Evolutionary conservation across 2,888 invertebrate genomes (phyloP).

Genomic region (Erpobdella octoculata): DNA sequence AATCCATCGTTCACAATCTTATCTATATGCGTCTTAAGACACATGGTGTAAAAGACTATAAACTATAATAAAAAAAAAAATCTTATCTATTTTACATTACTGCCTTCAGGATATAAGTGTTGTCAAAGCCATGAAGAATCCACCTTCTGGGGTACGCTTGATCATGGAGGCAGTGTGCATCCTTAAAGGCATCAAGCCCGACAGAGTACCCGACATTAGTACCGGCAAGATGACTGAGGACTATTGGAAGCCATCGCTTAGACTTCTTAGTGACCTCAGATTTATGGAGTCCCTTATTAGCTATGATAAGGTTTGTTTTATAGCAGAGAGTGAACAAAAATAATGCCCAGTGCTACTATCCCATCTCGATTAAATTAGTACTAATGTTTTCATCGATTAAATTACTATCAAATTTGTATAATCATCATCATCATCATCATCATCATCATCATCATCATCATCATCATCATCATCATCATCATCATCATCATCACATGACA

Average conservation of each 20-base stretch:
- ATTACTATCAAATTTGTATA: too few relatives aligned
- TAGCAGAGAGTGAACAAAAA: too few relatives aligned
- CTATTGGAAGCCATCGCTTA: slow-evolving; percentile 52
- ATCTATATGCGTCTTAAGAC: too few relatives aligned
- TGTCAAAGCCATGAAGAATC: slow-evolving; percentile 52
- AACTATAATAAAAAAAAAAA: too few relatives aligned
- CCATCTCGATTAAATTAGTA: too few relatives aligned
- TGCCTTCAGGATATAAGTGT: slow-evolving; percentile 49
- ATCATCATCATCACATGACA: too few relatives aligned
- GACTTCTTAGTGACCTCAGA: slow-evolving; percentile 52
- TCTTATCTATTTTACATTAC: neutral
- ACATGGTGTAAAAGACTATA: too few relatives aligned
- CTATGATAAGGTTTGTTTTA: slow-evolving; percentile 49
- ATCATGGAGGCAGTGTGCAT: slow-evolving; percentile 53
- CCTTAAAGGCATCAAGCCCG: slow-evolving; percentile 51
- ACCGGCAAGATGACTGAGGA: slow-evolving; percentile 53
- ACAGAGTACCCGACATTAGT: slow-evolving; percentile 51
- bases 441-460: neutral
- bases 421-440: too few relatives aligned
- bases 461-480: neutral
- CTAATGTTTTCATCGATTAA: too few relatives aligned
- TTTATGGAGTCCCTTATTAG: slow-evolving; percentile 49
- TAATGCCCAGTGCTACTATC: too few relatives aligned
- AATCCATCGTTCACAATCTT: too few relatives aligned
- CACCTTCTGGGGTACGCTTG: slow-evolving; percentile 50